Percentiles rank a stretch among this genome's conserved stretches.
Evolutionary conservation across 2,888 invertebrate species (phyloP).

Genomic region (Agrochola lychnidis): DNA sequence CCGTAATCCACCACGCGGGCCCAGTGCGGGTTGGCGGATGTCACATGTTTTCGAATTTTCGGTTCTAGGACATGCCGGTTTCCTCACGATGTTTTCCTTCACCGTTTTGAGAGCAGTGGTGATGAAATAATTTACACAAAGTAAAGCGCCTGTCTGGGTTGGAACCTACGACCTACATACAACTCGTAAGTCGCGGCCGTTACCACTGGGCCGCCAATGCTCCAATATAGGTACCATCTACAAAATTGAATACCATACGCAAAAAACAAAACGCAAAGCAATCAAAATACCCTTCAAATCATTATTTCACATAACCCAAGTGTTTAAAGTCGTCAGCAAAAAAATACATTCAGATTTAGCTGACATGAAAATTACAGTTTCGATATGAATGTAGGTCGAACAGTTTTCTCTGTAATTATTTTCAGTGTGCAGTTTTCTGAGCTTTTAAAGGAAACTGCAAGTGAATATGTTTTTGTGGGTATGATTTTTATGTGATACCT

Average conservation of each 20-base stretch:
- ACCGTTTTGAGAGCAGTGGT: no score
- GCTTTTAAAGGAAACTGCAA: conserved; percentile 35
- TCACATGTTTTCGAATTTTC: no score
- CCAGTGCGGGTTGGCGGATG: no score
- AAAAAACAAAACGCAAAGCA: conserved; percentile 21
- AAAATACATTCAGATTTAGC: conserved; percentile 57
- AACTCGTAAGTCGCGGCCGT: no score
- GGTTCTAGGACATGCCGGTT: no score
- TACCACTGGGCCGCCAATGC: no score
- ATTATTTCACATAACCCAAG: conserved; percentile 28
- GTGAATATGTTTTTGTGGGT: conserved; percentile 21
- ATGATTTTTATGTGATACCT: background rate
- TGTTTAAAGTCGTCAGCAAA: conserved; percentile 53
- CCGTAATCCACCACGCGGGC: no score
- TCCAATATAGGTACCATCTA: background rate
- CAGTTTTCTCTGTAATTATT: conserved; percentile 58
- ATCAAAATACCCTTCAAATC: conserved; percentile 25
- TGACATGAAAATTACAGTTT: conserved; percentile 56
- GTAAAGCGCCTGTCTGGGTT: no score
- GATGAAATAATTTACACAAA: no score
- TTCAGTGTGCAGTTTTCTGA: conserved; percentile 58
- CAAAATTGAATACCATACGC: conserved; percentile 20
- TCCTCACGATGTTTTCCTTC: no score
- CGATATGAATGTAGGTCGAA: conserved; percentile 57
- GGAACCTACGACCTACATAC: no score